Evolutionary conservation across 1,140 invertebrate species (phyloP), one percentile per base, ranked within the genome.

Genomic region (Lordiphosa clarofinis): DNA sequence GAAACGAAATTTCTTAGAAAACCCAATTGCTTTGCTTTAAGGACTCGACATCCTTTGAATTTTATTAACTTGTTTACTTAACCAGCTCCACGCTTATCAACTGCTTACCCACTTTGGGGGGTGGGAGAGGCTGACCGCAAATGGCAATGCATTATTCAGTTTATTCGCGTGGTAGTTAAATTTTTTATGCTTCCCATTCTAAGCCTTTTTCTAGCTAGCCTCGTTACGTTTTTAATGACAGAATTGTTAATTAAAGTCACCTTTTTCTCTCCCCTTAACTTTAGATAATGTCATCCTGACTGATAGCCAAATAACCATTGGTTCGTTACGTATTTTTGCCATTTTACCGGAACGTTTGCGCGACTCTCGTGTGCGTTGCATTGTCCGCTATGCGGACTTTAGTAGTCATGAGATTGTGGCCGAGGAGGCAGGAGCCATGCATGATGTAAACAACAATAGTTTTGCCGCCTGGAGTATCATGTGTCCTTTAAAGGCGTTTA

Each of bases 381-480:
- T 84, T 19, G 72, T 88, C 9, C 74, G 78, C 38, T 76, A 70
- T 11, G 64, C 71, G 11, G 78, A 87, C 61, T 87, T 76, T 4
- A 61, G 52, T 3, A 67, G 74, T 13, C 54, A 60, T 6, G 73
- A 81, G 35, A 73, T 87, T 8, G 46, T 65, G 28, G 76, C 87
- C 4, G 70, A 69, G 52, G 74, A 76, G 59, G 75, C 78, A 9
- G 59, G 44, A 0, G 67, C 79, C 8, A 70, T 88, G 72, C 79
- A 79, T 21, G 87, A 89, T 7, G 76, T 87, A 19, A 68, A 87
- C 66, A 87, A 88, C 36, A 64, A 76, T 2, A 78, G 53, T 9
- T 88, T 87, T 48, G 79, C 87, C 0, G 81, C 76, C 0, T 88
- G 75, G 73, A 87, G 73, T 44, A 71, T 88, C 10, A 73, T 87